These are phyloP conservation scores for Phataginus tricuspis DNA, from an alignment of 2,797 vertebrate genomes.

Conservation along the genomic window DNA sequence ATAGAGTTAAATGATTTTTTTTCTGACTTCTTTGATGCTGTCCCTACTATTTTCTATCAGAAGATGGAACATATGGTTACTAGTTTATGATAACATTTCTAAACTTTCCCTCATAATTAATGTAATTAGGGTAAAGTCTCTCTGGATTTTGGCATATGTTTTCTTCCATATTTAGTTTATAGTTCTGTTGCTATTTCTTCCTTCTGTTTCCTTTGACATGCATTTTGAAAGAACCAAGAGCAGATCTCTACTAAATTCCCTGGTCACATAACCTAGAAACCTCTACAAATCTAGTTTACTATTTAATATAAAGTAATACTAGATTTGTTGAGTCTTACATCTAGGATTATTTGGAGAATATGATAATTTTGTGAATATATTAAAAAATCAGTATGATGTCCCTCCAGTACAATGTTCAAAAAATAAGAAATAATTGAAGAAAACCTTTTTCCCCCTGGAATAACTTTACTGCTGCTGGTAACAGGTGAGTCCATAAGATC, in stretches of 20 bases:
- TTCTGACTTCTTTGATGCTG: conserved; percentile 17
- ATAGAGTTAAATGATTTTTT: neutral
- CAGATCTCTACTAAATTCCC: conserved; percentile 23
- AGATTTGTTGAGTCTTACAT: neutral
- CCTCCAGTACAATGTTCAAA: neutral
- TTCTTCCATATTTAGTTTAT: conserved; percentile 36
- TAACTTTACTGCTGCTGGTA: neutral
- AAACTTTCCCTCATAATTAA: conserved; percentile 54
- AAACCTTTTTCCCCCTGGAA: neutral
- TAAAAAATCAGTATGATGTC: neutral
- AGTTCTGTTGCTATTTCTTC: conserved; percentile 4
- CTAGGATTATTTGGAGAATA: neutral
- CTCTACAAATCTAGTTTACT: conserved; percentile 17
- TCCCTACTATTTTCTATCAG: conserved; percentile 2
- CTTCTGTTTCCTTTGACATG: conserved; percentile 34
- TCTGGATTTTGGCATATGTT: conserved; percentile 36
- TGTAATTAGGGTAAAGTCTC: conserved; percentile 33
- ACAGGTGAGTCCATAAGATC: neutral
- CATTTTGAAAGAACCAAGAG: conserved; percentile 13
- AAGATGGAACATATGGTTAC: conserved; percentile 7
- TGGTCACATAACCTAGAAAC: neutral
- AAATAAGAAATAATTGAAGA: neutral
- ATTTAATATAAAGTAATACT: neutral
- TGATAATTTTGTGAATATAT: neutral
- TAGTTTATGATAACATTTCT: conserved; percentile 8